Evolutionary conservation across 2,797 vertebrate species (phyloP).

Genomic region (Vespertilio murinus): DNA sequence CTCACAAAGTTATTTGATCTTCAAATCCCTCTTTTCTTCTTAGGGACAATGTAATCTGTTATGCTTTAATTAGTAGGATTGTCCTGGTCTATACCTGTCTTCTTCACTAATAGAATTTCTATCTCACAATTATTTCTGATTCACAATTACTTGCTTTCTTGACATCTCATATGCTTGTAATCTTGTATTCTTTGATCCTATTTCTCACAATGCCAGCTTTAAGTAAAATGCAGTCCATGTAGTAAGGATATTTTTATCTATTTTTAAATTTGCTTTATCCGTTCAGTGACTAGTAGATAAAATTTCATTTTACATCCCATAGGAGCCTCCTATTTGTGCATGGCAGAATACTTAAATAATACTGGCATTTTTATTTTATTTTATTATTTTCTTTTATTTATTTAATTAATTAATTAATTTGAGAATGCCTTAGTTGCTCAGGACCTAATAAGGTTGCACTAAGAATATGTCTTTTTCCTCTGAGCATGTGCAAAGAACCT

Average conservation of each 20-base stretch:
- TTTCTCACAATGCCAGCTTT: not conserved
- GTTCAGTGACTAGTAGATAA: not conserved
- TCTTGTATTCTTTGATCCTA: not conserved
- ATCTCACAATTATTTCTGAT: not conserved
- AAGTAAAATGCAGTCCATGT: not conserved
- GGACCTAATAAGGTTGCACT: too few species aligned
- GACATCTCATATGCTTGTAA: not conserved
- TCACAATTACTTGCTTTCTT: conserved; percentile 1
- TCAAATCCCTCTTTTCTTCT: not conserved
- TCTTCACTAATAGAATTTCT: conserved; percentile 30
- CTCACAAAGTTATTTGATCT: not conserved
- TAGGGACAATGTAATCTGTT: not conserved
- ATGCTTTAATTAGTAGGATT: conserved; percentile 22
- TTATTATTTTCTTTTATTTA: too few species aligned
- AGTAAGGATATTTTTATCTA: not conserved
- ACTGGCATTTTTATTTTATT: not conserved
- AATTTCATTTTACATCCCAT: not conserved
- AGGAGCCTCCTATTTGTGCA: not conserved
- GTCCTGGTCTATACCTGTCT: not conserved
- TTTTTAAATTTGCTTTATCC: not conserved
- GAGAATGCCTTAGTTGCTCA: too few species aligned
- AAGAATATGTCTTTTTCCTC: too few species aligned
- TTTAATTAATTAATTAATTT: too few species aligned
- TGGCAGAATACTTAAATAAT: not conserved
- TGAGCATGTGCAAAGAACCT: too few species aligned